Evolutionary conservation across 2,888 invertebrate species (phyloP), one percentile per base, ranked within the genome.

Genomic region (Branchipolynoe longqiensis): DNA sequence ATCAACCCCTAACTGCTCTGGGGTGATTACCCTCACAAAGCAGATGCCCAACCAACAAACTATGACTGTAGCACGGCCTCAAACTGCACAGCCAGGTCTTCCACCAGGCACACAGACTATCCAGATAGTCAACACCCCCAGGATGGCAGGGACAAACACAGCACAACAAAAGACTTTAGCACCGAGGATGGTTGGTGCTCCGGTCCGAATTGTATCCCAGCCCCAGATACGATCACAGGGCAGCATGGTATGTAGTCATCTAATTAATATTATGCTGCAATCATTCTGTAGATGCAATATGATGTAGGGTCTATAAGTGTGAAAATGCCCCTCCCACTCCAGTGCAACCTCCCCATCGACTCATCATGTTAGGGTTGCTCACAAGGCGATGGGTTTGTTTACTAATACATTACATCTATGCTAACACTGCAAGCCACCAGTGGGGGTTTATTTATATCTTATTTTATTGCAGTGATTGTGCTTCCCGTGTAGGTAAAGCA

Each of bases 121-220:
- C 54, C 86, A 86, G 54, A 85, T 86, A 33, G 85, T 86, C 58
- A 86, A 78, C 62, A 36, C 41, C 25, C 48, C 82, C 38, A 33
- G 81, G 31, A 41, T 85, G 48, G 59, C 64, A 12, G 59, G 62
- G 59, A 38, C 81, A 22, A 56, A 36, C 31, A 33, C 83, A 28
- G 78, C 81, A 18, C 86, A 84, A 31, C 56, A 85, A 31, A 85
- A 83, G 59, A 78, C 85, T 6, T 64, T 87, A 36, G 87, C 87
- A 22, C 87, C 87, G 4, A 31, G 87, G 25, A 69, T 82, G 56
- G 59, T 85, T 22, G 64, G 74, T 48, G 73, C 85, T 33, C 86
- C 85, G 40, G 58, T 87, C 22, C 73, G 85, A 64, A 86, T 87
- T 78, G 86, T 84, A 58, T 54, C 86, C 18, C 84, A 84, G 28